Percentiles rank a stretch among this genome's conserved stretches.
These are phyloP conservation scores for Euschistus heros DNA, from an alignment of 1,140 invertebrate species.

Conservation along the genomic window DNA sequence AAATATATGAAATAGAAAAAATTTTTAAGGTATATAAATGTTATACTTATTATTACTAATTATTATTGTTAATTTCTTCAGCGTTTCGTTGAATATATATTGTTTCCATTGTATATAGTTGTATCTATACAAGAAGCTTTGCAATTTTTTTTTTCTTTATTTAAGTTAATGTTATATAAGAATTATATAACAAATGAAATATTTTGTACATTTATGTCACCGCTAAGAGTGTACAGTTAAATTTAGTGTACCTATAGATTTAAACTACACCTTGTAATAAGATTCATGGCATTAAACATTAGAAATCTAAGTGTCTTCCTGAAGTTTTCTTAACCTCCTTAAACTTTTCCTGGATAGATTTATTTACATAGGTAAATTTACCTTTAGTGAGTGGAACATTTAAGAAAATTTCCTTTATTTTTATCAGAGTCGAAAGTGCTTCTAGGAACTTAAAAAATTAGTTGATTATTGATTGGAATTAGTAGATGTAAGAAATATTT, in stretches of 20 bases:
- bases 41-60: slow-evolving; percentile 17
- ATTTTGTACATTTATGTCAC: slow-evolving; percentile 22
- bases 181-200: slow-evolving; percentile 7
- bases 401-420: no score
- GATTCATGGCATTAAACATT: slow-evolving; percentile 19
- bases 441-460: no score
- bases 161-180: slow-evolving; percentile 19
- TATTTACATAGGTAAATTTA: no score
- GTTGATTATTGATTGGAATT: no score
- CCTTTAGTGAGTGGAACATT: no score
- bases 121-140: slow-evolving; percentile 7
- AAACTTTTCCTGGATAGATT: no score
- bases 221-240: slow-evolving; percentile 9
- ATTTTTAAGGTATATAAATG: slow-evolving; percentile 18
- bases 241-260: slow-evolving; percentile 19
- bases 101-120: slow-evolving; percentile 16
- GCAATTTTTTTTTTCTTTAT: background rate
- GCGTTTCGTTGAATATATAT: slow-evolving; percentile 14
- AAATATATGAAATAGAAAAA: slow-evolving; percentile 11
- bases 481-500: no score
- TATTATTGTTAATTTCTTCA: slow-evolving; percentile 17
- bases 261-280: slow-evolving; percentile 22
- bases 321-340: no score
- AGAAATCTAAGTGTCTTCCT: background rate
- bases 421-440: no score